Evolutionary conservation across 2,888 invertebrate species (phyloP).

Genomic region (Tipula confusa): DNA sequence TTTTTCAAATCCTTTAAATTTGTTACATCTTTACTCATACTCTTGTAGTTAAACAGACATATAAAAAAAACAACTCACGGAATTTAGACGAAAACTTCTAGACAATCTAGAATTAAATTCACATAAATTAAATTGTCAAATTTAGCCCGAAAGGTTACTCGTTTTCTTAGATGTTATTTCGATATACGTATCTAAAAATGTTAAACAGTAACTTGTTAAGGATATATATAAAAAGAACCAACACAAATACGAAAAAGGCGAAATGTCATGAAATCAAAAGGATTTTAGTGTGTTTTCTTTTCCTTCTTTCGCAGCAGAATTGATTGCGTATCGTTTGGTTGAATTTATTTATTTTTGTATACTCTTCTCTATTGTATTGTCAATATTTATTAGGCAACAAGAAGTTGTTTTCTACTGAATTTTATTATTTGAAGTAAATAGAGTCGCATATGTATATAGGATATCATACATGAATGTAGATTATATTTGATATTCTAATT

Average conservation of each 20-base stretch:
- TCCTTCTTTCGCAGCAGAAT: neutral
- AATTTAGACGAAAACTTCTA: neutral
- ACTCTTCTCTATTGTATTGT: neutral
- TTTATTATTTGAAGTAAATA: neutral
- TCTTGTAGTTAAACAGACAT: neutral
- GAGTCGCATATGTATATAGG: neutral
- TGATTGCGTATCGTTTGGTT: neutral
- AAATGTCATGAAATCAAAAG: neutral
- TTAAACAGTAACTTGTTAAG: neutral
- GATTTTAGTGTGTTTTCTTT: neutral
- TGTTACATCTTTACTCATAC: neutral
- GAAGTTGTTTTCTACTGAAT: neutral
- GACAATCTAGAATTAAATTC: neutral
- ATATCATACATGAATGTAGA: neutral
- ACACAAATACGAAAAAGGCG: neutral
- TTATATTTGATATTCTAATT: neutral
- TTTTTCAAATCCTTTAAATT: neutral
- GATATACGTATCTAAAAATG: neutral
- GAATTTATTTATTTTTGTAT: neutral
- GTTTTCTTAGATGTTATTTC: neutral
- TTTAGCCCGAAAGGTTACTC: neutral
- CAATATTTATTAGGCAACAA: neutral
- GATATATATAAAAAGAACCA: neutral
- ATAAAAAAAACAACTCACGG: neutral
- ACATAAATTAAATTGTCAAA: neutral